Base-by-base conservation (phyloP, 2,113 vertebrate genomes). In the Tachuris rubrigastra region DNA sequence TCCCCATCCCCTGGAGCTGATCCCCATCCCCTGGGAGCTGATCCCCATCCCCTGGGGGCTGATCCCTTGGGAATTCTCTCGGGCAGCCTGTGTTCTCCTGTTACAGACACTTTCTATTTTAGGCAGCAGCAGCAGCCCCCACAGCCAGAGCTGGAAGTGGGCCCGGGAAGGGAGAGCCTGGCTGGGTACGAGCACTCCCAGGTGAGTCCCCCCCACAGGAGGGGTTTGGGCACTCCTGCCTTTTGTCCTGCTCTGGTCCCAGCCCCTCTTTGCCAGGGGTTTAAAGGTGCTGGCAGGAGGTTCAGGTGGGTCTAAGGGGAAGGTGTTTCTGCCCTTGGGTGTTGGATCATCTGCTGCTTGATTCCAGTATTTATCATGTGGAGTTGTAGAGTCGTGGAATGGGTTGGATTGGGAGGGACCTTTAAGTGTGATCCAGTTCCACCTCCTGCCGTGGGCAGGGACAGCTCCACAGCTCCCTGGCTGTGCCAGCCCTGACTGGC, bases 131-230 rank as follows among this genome's bases (percentile, higher is more conserved):
- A 99, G 85, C 99, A 98, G 81, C 96, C 97, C 8, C 87, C 96
- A 1, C 99, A 99, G 92, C 84, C 98, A 1, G 99, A 99, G 76
- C 87, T 99, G 65, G 99, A 99, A 28, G 98, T 98, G 91, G 98
- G 98, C 8, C 97, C 98, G 10, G 97, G 98, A 31, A 98, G 99
- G 96, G 99, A 99, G 27, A 97, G 96, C 56, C 84, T 98, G 93
- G 73, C 97, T n/a, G 91, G 98, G 4, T 99, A 99, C 3, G 99
- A 98, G 79, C 98, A 98, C 96, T 88, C 98, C 1, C 98, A 98
- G 98, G 98, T 90, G 87, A 77, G 87, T 30, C 18, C 59, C 27
- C 3, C 24, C 35, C 59, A 13, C 6, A 8, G 23, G 14, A 49
- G 79, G 71, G 41, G 18, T 89, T 62, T 69, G 35, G 71, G 47